Conservation (phyloP, 2,888 invertebrate genomes). For the Drosophila multiciliata region DNA sequence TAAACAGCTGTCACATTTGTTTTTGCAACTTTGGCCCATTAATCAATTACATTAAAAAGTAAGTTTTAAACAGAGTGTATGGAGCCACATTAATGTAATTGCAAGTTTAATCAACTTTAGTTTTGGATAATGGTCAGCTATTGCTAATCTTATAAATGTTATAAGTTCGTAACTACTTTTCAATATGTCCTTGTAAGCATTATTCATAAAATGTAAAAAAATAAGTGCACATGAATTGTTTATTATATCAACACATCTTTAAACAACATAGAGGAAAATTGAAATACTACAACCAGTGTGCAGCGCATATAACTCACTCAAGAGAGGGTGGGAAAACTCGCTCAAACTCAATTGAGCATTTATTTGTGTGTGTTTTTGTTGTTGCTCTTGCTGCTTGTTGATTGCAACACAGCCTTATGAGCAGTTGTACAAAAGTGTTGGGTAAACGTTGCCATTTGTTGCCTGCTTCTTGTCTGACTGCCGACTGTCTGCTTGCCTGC, state of each 20-base stretch:
- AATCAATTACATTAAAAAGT: not conserved
- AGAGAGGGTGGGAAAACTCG: slow-evolving; percentile 64
- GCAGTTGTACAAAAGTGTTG: slow-evolving; percentile 52
- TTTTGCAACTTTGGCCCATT: not conserved
- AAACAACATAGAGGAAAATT: too few species aligned
- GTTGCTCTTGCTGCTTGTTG: slow-evolving; percentile 30
- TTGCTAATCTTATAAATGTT: not conserved
- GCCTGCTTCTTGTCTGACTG: slow-evolving; percentile 33
- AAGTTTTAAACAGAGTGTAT: not conserved
- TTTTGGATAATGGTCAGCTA: not conserved
- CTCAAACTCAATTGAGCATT: slow-evolving; percentile 55
- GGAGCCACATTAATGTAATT: not conserved
- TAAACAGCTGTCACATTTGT: slow-evolving; percentile 20
- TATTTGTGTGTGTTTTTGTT: slow-evolving; percentile 11
- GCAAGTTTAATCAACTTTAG: not conserved
- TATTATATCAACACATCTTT: not conserved
- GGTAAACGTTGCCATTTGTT: slow-evolving; percentile 71
- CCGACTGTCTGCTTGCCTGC: slow-evolving; percentile 27
- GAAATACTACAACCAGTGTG: slow-evolving; percentile 25
- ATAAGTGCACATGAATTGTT: not conserved
- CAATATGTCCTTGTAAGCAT: not conserved
- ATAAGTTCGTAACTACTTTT: not conserved
- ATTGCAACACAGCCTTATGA: slow-evolving; percentile 57
- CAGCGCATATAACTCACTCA: slow-evolving; percentile 52
- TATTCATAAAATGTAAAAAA: not conserved